A percentile compares a stretch with the other conserved stretches of the same genome.
These are phyloP conservation scores for Gnathonemus echidnorhynchus DNA, from an alignment of 2,113 vertebrate species.

Conservation along the genomic window DNA sequence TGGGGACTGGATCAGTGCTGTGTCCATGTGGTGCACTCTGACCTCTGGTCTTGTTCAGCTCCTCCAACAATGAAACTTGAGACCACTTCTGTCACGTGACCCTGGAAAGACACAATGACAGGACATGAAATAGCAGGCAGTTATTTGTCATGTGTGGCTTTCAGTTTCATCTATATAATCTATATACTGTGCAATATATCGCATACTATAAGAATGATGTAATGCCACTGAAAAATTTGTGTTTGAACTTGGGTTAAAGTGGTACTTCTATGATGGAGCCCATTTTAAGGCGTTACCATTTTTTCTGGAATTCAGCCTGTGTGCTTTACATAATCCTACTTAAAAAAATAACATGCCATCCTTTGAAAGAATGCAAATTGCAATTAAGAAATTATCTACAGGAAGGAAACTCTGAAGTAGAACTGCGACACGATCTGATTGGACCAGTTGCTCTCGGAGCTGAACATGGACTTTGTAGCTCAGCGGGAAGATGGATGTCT, in stretches of 20 bases:
- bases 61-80: neutral
- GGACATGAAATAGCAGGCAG: neutral
- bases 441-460: neutral
- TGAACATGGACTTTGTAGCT: neutral
- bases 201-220: neutral
- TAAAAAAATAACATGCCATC: neutral
- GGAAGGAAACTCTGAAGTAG: neutral
- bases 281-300: neutral
- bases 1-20: neutral
- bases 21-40: neutral
- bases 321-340: neutral
- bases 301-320: neutral
- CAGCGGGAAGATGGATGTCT: neutral
- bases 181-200: neutral
- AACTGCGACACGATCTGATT: neutral
- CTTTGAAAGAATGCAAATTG: constrained; percentile 3
- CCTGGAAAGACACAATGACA: neutral
- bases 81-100: neutral
- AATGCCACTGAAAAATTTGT: too few relatives aligned
- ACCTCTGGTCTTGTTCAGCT: neutral
- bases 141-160: neutral
- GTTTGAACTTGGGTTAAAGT: neutral
- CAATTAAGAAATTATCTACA: neutral
- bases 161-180: neutral
- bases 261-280: neutral